These are phyloP conservation scores for Salvelinus namaycush DNA, from an alignment of 2,113 vertebrate genomes.

Conservation along the genomic window DNA sequence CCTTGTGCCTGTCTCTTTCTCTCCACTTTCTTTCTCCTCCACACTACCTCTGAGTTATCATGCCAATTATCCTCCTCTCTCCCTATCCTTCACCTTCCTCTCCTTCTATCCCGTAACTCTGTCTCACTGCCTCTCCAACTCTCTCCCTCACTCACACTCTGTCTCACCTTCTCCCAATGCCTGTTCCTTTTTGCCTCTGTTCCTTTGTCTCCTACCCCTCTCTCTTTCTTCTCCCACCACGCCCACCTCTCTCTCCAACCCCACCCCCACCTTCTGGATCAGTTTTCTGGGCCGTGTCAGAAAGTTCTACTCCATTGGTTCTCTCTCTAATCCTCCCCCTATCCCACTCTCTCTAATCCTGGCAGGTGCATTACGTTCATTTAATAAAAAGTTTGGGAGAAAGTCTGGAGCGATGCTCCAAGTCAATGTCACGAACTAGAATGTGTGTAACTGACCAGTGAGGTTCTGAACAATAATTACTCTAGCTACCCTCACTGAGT, in stretches of 20 bases:
- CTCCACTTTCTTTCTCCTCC: background rate
- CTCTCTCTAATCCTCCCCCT: background rate
- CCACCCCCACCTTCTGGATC: background rate
- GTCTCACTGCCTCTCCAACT: no score
- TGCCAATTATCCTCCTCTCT: no score
- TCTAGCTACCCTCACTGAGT: no score
- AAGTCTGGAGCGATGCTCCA: background rate
- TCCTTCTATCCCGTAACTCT: no score
- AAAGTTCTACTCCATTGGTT: conserved; percentile 5
- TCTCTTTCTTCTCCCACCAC: background rate
- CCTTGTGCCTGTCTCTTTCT: background rate
- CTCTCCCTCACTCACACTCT: no score
- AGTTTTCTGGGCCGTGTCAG: background rate
- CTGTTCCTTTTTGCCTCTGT: no score
- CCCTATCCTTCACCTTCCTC: no score
- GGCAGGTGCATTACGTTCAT: conserved; percentile 1
- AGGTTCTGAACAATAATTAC: no score
- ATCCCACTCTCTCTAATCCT: background rate
- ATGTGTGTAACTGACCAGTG: no score
- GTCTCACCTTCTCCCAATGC: no score
- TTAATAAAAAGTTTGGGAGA: background rate
- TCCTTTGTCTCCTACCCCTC: background rate
- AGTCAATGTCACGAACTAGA: background rate
- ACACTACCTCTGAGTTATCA: no score
- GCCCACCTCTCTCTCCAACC: background rate